Base-by-base conservation (phyloP, 2,797 vertebrate species). In the Octomys mimax region DNA sequence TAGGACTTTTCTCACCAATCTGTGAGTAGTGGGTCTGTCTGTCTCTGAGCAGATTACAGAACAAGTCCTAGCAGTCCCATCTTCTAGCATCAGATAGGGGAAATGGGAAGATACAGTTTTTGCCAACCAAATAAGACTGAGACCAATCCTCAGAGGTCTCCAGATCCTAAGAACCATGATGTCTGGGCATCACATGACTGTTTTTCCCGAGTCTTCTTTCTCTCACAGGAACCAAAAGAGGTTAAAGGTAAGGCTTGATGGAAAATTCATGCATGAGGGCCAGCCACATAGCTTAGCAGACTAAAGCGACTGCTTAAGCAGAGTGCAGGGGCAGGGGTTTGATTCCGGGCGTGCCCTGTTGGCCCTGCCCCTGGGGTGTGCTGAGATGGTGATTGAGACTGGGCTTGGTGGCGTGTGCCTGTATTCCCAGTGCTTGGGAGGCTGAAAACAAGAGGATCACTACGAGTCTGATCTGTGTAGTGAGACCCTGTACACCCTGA, bases 231-330 rank as follows among this genome's bases (percentile, higher is more conserved):
- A 4, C n/a, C 85, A 64, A 64, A 64, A 86, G 13, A 39, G 10
- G 79, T 86, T 92, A 83, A 88, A 94, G 54, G 39, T 10, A 96
- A 75, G 71, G 46, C 64, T n/a, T 24, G 1, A 77, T 5, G 52
- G 77, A 64, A 26, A 81, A 22, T n/a, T 61, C 66, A 10, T 10
- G 3, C 11, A 2, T 52, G 46, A 57, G 54, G 3, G 54, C 54
- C 3, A 16, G 54, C 54, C 54, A 57, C 1, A 57, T 16, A 57
- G 54, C 54, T 54, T 13, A 57, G 14, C 16, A 18, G 54, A 57
- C 54, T 57, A 57, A 57, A 18, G 54, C 2, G 54, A 16, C 54
- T 57, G 54, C 54, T 57, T 16, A 57, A 14, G 54, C 54, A 57
- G 14, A 57, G 16, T 16, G 54, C 54, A 57, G 54, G 54, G 54